Percentiles rank a stretch among this genome's conserved stretches.
Evolutionary conservation across 2,113 vertebrate genomes (phyloP).

Genomic region (Chamaea fasciata): DNA sequence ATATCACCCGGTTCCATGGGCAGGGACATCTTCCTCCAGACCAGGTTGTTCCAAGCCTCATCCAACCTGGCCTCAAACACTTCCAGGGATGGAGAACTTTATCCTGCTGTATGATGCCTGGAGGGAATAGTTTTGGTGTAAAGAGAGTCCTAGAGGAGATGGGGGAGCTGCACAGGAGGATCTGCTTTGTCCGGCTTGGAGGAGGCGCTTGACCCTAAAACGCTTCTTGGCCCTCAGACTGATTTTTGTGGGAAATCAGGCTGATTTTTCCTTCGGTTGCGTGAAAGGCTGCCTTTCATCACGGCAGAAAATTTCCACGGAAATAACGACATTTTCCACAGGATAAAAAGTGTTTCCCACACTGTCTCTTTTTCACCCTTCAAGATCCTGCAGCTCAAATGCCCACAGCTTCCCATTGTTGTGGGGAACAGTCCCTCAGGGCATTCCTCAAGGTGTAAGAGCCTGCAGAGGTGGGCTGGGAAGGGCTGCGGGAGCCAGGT

Average conservation of each 20-base stretch:
- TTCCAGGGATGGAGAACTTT: too few species aligned
- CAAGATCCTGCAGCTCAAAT: neutral
- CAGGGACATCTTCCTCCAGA: neutral
- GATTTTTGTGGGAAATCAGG: neutral
- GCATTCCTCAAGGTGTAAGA: neutral
- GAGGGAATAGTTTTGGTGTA: neutral
- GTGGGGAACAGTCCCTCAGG: accelerated
- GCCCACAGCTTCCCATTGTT: accelerated
- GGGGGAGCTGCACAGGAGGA: neutral
- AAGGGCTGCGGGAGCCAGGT: neutral
- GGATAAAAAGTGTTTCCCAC: neutral
- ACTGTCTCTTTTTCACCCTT: neutral
- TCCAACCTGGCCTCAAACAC: neutral
- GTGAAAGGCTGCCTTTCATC: neutral
- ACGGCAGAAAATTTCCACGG: neutral
- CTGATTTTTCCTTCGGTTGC: neutral
- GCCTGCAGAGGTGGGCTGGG: neutral
- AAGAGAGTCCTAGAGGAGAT: neutral
- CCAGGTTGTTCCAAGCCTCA: too few species aligned
- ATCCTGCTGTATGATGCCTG: accelerated
- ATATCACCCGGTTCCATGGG: neutral
- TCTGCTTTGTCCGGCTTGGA: neutral
- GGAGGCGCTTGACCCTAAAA: neutral
- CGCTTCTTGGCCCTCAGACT: neutral
- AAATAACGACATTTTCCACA: neutral